phyloP scores from a whole-genome alignment of 37 sponge, comb jelly and placozoan genomes.

The Chondrosia reniformis region DNA sequence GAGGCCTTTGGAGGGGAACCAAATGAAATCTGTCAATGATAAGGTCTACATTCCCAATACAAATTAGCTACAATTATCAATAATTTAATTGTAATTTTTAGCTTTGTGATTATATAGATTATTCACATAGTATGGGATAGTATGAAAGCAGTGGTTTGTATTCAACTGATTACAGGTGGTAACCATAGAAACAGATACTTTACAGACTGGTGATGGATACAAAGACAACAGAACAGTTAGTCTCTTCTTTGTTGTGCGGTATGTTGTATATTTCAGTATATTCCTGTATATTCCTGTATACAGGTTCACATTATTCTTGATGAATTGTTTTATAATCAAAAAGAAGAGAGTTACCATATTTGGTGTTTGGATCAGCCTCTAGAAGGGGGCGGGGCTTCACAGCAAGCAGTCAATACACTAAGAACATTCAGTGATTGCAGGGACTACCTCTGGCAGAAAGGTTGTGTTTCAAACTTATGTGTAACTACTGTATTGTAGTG shows the following conservation, averaged over 20 bases:
- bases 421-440: constrained; percentile 56
- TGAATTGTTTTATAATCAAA: constrained; percentile 81
- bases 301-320: constrained; percentile 93
- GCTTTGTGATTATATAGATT: background rate
- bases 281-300: no score
- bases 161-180: constrained; percentile 31
- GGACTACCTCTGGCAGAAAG: constrained; percentile 56
- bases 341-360: constrained; percentile 86
- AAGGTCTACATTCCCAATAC: constrained; percentile 33
- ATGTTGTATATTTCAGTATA: background rate
- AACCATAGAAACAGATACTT: constrained; percentile 30
- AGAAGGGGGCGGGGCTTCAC: constrained; percentile 68
- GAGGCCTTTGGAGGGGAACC: background rate
- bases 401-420: constrained; percentile 38
- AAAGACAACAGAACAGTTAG: constrained; percentile 51
- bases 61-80: background rate
- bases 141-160: background rate
- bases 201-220: constrained; percentile 62
- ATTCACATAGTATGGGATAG: background rate
- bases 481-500: background rate
- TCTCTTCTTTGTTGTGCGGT: background rate
- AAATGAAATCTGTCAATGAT: constrained; percentile 20
- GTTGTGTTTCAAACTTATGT: no score
- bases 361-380: constrained; percentile 82
- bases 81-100: background rate